phyloP scores from a whole-genome alignment of 2,888 invertebrate species.

The Caenorhabditis doughertyi region DNA sequence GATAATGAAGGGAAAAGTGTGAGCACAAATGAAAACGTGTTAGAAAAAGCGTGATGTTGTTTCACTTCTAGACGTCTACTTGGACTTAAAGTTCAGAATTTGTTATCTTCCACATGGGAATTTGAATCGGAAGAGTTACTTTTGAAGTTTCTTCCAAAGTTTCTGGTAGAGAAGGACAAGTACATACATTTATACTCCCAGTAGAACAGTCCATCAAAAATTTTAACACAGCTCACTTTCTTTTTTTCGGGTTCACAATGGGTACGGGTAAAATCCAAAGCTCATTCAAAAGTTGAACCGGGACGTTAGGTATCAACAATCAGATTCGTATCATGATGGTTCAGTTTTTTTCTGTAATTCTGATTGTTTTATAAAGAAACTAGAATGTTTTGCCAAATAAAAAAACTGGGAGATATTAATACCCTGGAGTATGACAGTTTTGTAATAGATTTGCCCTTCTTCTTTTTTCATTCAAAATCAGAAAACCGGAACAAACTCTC shows the following conservation, averaged over 20 bases:
- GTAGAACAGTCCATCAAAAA: constrained; percentile 6
- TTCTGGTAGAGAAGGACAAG: constrained; percentile 19
- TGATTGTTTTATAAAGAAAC: too few relatives aligned
- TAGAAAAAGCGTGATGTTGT: constrained; percentile 20
- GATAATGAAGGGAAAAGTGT: constrained; percentile 48
- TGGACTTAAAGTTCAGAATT: constrained; percentile 28
- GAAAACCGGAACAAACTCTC: too few relatives aligned
- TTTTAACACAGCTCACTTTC: background rate
- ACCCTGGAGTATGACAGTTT: too few relatives aligned
- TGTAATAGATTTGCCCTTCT: too few relatives aligned
- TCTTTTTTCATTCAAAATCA: too few relatives aligned
- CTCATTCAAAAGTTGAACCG: too few relatives aligned
- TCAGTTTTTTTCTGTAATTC: too few relatives aligned
- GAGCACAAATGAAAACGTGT: constrained; percentile 22
- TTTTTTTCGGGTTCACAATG: background rate
- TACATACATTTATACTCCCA: constrained; percentile 23
- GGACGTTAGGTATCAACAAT: too few relatives aligned
- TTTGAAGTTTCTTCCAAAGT: background rate
- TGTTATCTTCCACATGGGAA: constrained; percentile 20
- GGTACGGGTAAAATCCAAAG: too few relatives aligned
- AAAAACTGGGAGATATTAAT: too few relatives aligned
- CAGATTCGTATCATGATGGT: too few relatives aligned
- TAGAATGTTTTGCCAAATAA: too few relatives aligned
- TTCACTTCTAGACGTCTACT: constrained; percentile 18
- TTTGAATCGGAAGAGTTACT: background rate